Base-by-base conservation (phyloP, 2,888 invertebrate genomes). In the Xylocampa areola region DNA sequence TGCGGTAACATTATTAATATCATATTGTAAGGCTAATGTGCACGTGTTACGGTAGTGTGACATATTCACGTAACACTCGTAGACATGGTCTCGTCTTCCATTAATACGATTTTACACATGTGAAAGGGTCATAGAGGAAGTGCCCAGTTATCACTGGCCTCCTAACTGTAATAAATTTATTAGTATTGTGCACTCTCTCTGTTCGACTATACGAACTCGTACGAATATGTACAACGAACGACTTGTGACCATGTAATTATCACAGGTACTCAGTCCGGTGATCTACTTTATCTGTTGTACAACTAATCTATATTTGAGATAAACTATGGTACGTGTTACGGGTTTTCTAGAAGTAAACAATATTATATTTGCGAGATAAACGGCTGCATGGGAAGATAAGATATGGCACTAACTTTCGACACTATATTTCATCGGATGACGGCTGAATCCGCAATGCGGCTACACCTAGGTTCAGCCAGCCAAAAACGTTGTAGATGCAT, bases 141-240 rank as follows among this genome's bases (percentile, higher is more conserved):
- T 29, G 37, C 14, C 52, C 54, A 65, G 47, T 78, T 79, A 70
- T 52, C 74, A 59, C 35, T 7, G 16, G 29, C 30, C 30, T 40
- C 13, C 49, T 73, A 78, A 79, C 58, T 55, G 59, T 61, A 55
- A 68, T 73, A 79, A n/a, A 76, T 62, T 67, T 64, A 77, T 62
- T 62, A 40, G 36, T 43, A 39, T 44, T 60, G 33, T 57, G 23
- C 36, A 62, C 63, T 69, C 51, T 69, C 51, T 58, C 29, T 27
- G 27, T 36, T 37, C 44, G 37, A 33, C 47, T 21, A 52, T 48
- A 29, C 39, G 32, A 35, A 5, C 14, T 23, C 21, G n/a, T n/a
- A n/a, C n/a, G n/a, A 3, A 14, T 40, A 50, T 41, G 36, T 23
- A 61, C 52, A 7, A 14, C 13, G 30, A 27, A 8, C 43, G 45